These are phyloP conservation scores for Notodonta dromedarius DNA, from an alignment of 2,888 invertebrate species.

Conservation along the genomic window DNA sequence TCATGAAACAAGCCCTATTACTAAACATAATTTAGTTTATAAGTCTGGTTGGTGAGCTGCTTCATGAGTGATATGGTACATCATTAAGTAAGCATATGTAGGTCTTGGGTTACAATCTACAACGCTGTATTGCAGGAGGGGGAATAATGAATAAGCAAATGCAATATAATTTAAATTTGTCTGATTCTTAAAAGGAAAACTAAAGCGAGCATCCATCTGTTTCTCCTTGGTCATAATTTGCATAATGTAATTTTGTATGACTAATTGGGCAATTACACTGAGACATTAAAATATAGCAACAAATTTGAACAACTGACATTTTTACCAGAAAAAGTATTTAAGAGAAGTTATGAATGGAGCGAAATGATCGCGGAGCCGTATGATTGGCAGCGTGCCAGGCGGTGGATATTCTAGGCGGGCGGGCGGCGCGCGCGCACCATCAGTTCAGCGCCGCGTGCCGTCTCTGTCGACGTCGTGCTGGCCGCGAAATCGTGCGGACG, in stretches of 20 bases:
- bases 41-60: too few species aligned
- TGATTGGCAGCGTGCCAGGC: slow-evolving; percentile 71
- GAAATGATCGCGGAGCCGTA: slow-evolving; percentile 53
- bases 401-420: slow-evolving; percentile 72
- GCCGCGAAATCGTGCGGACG: slow-evolving; percentile 29
- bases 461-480: slow-evolving; percentile 22
- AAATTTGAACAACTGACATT: slow-evolving; percentile 3
- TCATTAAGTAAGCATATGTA: too few species aligned
- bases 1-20: too few species aligned
- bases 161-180: too few species aligned
- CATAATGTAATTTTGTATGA: slow-evolving; percentile 19
- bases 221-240: slow-evolving; percentile 4
- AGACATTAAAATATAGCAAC: slow-evolving; percentile 1
- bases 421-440: slow-evolving; percentile 69
- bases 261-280: slow-evolving; percentile 13
- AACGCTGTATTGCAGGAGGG: too few species aligned
- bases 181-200: background rate
- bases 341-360: slow-evolving; percentile 71
- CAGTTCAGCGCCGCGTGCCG: slow-evolving; percentile 70
- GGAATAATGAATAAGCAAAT: too few species aligned
- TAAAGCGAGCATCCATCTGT: background rate
- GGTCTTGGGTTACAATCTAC: too few species aligned
- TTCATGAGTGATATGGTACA: too few species aligned
- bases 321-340: slow-evolving; percentile 14
- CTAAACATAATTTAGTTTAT: too few species aligned